These are phyloP conservation scores for Conomelus anceps DNA, from an alignment of 2,888 invertebrate genomes.

Conservation along the genomic window DNA sequence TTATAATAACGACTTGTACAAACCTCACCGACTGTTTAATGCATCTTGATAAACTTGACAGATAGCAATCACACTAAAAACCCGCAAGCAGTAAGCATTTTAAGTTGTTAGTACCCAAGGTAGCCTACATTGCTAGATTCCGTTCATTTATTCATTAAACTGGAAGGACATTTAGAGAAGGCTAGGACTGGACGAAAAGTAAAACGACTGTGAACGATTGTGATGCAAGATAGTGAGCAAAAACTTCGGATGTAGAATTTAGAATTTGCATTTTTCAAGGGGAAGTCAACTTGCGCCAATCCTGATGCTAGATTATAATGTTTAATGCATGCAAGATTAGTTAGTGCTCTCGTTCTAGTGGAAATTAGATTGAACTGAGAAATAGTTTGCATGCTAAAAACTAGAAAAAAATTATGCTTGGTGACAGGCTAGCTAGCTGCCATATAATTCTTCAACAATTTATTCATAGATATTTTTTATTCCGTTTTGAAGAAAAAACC, in stretches of 20 bases:
- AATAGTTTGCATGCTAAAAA: background rate
- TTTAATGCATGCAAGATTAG: background rate
- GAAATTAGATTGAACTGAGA: background rate
- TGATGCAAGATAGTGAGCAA: background rate
- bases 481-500: background rate
- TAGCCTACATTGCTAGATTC: background rate
- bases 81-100: background rate
- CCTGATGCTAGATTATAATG: background rate
- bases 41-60: background rate
- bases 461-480: background rate
- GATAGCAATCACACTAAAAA: background rate
- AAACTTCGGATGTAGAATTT: background rate
- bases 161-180: background rate
- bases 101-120: background rate
- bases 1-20: background rate
- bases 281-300: background rate
- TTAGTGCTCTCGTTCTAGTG: background rate
- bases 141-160: background rate
- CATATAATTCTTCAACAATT: background rate
- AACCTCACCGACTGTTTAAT: background rate
- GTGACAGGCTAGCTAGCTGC: background rate
- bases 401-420: background rate
- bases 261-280: background rate
- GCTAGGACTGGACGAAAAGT: background rate
- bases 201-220: background rate